Evolutionary conservation across 2,888 invertebrate genomes (phyloP), one percentile per base, ranked within the genome.

Genomic region (Mayetiola destructor): DNA sequence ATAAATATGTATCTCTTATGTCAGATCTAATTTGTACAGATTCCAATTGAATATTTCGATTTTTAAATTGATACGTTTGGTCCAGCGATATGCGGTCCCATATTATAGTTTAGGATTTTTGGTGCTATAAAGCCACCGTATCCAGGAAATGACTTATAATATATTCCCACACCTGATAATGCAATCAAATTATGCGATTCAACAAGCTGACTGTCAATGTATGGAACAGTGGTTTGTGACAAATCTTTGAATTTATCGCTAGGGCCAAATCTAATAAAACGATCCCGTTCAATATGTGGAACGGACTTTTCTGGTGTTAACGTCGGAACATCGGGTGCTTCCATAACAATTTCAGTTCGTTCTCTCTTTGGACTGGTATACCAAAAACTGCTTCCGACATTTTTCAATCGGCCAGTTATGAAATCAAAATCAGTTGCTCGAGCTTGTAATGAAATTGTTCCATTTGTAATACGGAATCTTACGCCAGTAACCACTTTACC

Each of bases 361-460:
- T 48, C 37, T 18, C 20, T 40, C 6, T 20, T 42, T 2, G 12
- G 14, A n/a, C n/a, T 36, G 5, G 27, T 5, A 12, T 23, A 36
- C 55, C 55, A 56, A 30, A 20, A 30, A 10, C 56, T 42, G 5
- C 20, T 12, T 2, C 20, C 42, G 1, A 29, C 1, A 4, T 75
- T 68, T 14, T 72, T 66, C 16, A 88, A 71, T 61, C 75, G 71
- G 5, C 87, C 88, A 1, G 80, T 80, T 1, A 78, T 78, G 66
- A 82, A 87, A 69, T 87, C 81, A 68, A 87, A 85, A 4, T 82
- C 82, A 0, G 85, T 84, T 0, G 78, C 76, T 59, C 76, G 77
- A 58, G 86, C 82, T 73, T 87, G 86, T 62, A 88, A 78, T 70
- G 88, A 87, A 56, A 88, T 66, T 66, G 87, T 86, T 0, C 82